Percentiles rank a stretch among this genome's conserved stretches.
These are phyloP conservation scores for Argopecten irradians DNA, from an alignment of 1,140 invertebrate species.

Conservation along the genomic window DNA sequence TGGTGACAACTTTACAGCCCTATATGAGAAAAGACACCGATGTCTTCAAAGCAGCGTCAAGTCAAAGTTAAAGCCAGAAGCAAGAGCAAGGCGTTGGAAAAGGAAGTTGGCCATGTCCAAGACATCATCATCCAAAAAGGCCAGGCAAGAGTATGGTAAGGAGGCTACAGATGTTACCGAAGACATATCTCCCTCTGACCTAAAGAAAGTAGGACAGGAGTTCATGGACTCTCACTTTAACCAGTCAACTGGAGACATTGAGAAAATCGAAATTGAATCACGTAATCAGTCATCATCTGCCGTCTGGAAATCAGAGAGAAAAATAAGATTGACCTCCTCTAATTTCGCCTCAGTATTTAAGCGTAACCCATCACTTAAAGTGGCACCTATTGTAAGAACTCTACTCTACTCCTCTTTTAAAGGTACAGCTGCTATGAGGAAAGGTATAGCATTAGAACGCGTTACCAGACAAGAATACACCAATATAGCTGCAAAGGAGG, in stretches of 20 bases:
- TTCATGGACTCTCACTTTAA: too few relatives aligned
- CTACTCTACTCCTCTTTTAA: constrained; percentile 16
- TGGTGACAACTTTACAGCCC: neutral
- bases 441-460: constrained; percentile 26
- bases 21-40: neutral
- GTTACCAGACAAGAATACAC: constrained; percentile 39
- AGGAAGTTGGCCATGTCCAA: neutral
- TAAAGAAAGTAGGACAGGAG: neutral
- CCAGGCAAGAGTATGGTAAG: constrained; percentile 27
- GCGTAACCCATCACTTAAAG: constrained; percentile 24
- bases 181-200: constrained; percentile 21
- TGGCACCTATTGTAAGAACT: neutral
- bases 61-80: neutral
- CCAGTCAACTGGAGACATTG: too few relatives aligned
- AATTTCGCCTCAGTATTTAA: constrained; percentile 29
- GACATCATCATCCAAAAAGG: neutral
- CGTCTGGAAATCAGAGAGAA: neutral
- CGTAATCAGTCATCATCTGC: too few relatives aligned
- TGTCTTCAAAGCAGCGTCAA: neutral
- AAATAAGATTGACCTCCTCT: constrained; percentile 39
- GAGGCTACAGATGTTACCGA: constrained; percentile 17
- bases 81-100: neutral
- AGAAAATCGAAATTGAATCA: too few relatives aligned
- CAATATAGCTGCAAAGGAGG: neutral
- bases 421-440: constrained; percentile 29